Conservation (phyloP, 1,140 invertebrate genomes). For the Drosophila equinoxialis region DNA sequence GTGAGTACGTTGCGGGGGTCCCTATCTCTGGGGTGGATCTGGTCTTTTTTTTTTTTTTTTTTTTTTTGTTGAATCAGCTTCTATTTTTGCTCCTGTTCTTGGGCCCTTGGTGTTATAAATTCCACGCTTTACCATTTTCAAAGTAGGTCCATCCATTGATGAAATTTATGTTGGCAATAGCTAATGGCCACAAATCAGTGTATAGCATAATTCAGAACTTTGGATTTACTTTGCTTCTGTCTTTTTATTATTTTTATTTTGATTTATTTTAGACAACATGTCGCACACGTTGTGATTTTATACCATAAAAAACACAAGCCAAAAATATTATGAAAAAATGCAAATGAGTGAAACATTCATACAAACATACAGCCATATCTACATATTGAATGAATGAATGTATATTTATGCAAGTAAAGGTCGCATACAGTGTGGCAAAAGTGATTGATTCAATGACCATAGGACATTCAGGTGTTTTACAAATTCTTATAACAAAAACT, state of each 20-base stretch:
- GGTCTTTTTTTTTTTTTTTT: neutral
- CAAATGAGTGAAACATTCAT: slow-evolving; percentile 51
- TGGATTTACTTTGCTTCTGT: slow-evolving; percentile 54
- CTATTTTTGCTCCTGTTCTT: neutral
- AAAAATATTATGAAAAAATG: slow-evolving; percentile 65
- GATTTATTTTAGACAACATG: slow-evolving; percentile 74
- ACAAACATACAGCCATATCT: slow-evolving; percentile 14
- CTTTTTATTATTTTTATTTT: slow-evolving; percentile 36
- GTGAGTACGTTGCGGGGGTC: neutral
- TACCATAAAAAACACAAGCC: slow-evolving; percentile 12
- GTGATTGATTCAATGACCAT: neutral
- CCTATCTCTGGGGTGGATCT: slow-evolving; percentile 1
- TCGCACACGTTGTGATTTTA: slow-evolving; percentile 70
- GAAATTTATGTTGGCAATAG: slow-evolving; percentile 37
- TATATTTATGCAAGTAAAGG: neutral
- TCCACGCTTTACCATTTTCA: slow-evolving; percentile 57
- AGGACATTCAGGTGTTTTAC: too few species aligned
- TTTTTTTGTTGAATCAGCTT: neutral
- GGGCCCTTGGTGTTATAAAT: slow-evolving; percentile 31
- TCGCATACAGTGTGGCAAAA: neutral
- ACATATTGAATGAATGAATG: too few species aligned
- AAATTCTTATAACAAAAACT: too few species aligned
- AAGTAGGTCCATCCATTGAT: slow-evolving; percentile 42
- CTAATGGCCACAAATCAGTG: slow-evolving; percentile 70
- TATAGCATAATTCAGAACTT: slow-evolving; percentile 52